Percentiles rank a stretch among this genome's conserved stretches.
Evolutionary conservation across 1,140 invertebrate genomes (phyloP).

Genomic region (Aphelenchoides besseyi): DNA sequence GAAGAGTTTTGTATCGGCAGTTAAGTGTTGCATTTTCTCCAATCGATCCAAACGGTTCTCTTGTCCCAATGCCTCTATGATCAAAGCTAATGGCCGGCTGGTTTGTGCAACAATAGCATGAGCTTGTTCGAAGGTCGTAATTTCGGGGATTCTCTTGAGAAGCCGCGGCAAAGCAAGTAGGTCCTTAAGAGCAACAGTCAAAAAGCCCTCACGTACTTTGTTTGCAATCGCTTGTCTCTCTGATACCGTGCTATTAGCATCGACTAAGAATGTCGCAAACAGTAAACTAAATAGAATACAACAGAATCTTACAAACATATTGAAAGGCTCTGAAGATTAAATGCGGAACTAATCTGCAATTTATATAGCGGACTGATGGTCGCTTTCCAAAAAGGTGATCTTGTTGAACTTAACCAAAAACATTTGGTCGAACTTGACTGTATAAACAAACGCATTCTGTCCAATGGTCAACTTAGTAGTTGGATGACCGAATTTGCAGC

Average conservation of each 20-base stretch:
- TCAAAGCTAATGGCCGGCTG: neutral
- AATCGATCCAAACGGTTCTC: neutral
- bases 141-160: neutral
- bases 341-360: too few relatives aligned
- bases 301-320: too few relatives aligned
- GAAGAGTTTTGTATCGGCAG: neutral
- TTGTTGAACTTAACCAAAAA: too few relatives aligned
- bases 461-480: too few relatives aligned
- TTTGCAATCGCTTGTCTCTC: neutral
- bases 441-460: too few relatives aligned
- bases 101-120: neutral
- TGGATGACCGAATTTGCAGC: too few relatives aligned
- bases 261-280: too few relatives aligned
- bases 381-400: too few relatives aligned
- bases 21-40: neutral
- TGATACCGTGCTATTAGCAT: neutral
- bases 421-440: too few relatives aligned
- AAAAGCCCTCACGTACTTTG: slow-evolving; percentile 6
- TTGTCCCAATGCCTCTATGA: slow-evolving; percentile 2
- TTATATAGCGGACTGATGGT: too few relatives aligned
- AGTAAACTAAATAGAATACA: too few relatives aligned
- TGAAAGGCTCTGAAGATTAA: too few relatives aligned
- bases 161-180: neutral
- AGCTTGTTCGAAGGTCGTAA: slow-evolving; percentile 3
- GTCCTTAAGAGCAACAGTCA: neutral